Base-by-base conservation (phyloP, 1,140 invertebrate genomes). In the Bombyx mori region DNA sequence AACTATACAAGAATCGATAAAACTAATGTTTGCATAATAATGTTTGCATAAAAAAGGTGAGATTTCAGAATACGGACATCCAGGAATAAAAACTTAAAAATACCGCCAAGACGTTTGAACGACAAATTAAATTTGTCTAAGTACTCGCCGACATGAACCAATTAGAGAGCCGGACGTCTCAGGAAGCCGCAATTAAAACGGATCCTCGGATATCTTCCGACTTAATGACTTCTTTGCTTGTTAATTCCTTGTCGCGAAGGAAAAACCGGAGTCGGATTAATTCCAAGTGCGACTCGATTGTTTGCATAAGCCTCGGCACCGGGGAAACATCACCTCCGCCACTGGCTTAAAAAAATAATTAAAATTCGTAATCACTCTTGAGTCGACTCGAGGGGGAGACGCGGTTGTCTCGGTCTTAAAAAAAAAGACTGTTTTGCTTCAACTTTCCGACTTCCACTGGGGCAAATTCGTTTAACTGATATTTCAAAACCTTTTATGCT, bases 311-410 rank as follows among this genome's bases (percentile, higher is more conserved):
- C 78, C 75, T 66, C 75, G 69, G 69, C 66, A 69, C 66, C 71
- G 76, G 79, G 83, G 82, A 81, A 85, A 77, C 83, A 83, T 85
- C 84, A 87, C 84, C 84, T 87, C 70, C 71, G 79, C 81, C 77
- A 82, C 79, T 74, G 84, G 80, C 84, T 87, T 87, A 87, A 84
- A 87, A 87, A 87, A 87, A 87, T 87, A 87, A 87, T 87, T 87
- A 87, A 87, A 87, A 87, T 87, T 85, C 79, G 82, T 87, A 87
- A 87, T 87, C 81, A 87, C 82, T 85, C 82, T 84, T 85, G 84
- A 87, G 75, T 87, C 75, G 72, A 66, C 69, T 73, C 65, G 61
- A 68, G 73, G 80, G 76, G 73, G 62, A 42, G 45, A 18, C 53
- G 47, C 8, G 66, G 68, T 71, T 74, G 71, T 75, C 71, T 75